phyloP scores from a whole-genome alignment of 2,113 vertebrate genomes.

The Ailurus styani region DNA sequence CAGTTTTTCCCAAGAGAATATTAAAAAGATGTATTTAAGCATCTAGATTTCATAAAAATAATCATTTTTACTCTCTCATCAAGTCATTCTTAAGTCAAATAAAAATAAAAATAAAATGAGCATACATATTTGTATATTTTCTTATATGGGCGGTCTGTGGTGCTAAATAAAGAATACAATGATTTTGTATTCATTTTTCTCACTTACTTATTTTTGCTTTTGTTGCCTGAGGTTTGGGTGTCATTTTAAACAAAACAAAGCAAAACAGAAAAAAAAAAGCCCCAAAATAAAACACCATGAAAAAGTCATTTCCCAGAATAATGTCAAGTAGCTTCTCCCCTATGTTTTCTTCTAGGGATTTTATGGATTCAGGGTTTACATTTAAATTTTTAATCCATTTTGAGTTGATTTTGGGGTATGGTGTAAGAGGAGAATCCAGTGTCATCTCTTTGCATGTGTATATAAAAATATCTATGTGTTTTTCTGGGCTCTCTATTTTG shows the following conservation, averaged over 20 bases:
- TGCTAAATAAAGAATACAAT: background rate
- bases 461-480: background rate
- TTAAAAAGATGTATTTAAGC: background rate
- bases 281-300: background rate
- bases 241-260: background rate
- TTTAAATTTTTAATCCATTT: background rate
- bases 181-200: too few species aligned
- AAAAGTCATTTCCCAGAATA: background rate
- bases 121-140: background rate
- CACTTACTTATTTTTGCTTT: background rate
- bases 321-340: background rate
- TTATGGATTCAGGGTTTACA: background rate
- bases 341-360: background rate
- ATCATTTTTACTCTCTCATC: background rate
- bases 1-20: background rate
- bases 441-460: background rate
- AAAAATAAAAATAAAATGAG: background rate
- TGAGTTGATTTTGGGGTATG: background rate
- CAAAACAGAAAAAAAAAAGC: background rate
- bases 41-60: background rate
- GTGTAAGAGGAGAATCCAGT: background rate
- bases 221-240: background rate
- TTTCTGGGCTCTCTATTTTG: background rate
- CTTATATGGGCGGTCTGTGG: background rate
- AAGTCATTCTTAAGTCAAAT: background rate